phyloP scores from a whole-genome alignment of 2,888 invertebrate genomes.

The Pristionchus exspectatus region DNA sequence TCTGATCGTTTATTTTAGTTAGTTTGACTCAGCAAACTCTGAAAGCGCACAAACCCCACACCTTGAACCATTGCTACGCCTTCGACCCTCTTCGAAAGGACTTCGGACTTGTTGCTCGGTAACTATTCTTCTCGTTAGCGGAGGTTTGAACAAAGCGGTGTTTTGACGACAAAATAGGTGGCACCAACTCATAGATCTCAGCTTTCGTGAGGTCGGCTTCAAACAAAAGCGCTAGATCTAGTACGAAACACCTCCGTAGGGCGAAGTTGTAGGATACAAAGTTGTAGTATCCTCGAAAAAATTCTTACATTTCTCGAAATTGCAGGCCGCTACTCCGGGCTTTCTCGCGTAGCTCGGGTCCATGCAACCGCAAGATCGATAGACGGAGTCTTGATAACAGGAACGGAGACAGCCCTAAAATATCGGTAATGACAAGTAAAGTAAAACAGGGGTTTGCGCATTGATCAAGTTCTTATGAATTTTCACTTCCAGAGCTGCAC shows the following conservation, averaged over 20 bases:
- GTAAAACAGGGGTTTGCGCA: too few relatives aligned
- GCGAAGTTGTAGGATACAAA: too few relatives aligned
- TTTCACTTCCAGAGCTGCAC: not conserved
- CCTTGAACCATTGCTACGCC: not conserved
- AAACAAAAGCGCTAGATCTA: too few relatives aligned
- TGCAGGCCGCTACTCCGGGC: not conserved
- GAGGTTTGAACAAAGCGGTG: not conserved
- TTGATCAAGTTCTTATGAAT: not conserved
- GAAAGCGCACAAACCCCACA: not conserved
- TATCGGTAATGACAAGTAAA: not conserved
- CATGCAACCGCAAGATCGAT: constrained; percentile 50
- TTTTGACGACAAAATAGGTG: not conserved
- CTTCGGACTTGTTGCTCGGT: not conserved
- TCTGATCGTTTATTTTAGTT: not conserved
- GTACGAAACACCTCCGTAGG: too few relatives aligned
- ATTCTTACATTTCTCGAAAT: not conserved
- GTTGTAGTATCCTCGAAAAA: too few relatives aligned
- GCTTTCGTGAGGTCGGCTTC: not conserved
- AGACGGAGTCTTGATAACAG: constrained; percentile 57
- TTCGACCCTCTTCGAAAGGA: not conserved
- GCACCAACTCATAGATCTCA: not conserved
- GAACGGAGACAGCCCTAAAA: constrained; percentile 56
- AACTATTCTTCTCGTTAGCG: not conserved
- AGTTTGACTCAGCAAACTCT: not conserved
- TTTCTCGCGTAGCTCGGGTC: constrained; percentile 54